These are phyloP conservation scores for Lagopus muta DNA, from an alignment of 2,113 vertebrate species.

Conservation along the genomic window DNA sequence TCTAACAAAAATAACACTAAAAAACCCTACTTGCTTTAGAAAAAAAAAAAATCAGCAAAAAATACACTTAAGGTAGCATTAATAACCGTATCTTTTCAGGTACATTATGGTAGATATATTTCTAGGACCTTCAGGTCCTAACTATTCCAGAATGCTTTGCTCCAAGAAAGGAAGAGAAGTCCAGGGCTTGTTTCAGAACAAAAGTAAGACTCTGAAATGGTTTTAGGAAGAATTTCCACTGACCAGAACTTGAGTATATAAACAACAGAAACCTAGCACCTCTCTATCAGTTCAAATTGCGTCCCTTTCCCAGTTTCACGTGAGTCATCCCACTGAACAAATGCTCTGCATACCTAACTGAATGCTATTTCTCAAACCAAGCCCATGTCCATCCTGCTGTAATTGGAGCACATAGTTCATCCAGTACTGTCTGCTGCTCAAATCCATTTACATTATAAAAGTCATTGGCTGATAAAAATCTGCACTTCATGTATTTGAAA, in stretches of 20 bases:
- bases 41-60: background rate
- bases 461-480: background rate
- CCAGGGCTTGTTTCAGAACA: background rate
- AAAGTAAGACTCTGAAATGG: background rate
- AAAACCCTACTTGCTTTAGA: background rate
- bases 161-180: background rate
- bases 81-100: background rate
- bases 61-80: background rate
- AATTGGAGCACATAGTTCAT: fast-evolving
- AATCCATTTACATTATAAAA: background rate
- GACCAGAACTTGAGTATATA: background rate
- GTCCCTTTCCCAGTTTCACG: background rate
- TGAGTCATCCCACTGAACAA: background rate
- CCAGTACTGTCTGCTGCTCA: background rate
- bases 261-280: fast-evolving
- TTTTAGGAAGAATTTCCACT: background rate
- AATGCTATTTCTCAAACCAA: background rate
- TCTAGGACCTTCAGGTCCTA: background rate
- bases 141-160: background rate
- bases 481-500: background rate
- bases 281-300: background rate
- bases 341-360: background rate
- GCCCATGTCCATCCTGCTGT: background rate
- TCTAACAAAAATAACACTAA: background rate
- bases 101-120: background rate